Evolutionary conservation across 2,888 invertebrate species (phyloP).

Genomic region (Drosophila prolongata): DNA sequence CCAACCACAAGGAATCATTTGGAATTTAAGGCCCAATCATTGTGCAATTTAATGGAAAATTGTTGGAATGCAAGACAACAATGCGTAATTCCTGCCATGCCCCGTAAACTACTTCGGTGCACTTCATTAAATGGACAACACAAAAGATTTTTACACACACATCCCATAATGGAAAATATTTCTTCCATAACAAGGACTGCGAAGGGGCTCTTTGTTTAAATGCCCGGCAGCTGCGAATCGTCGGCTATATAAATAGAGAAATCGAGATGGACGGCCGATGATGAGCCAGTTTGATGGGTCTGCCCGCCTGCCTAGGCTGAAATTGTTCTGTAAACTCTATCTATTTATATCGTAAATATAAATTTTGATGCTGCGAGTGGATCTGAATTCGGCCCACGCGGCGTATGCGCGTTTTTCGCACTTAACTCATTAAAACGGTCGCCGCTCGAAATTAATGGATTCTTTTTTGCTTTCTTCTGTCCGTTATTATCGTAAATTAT

Average conservation of each 20-base stretch:
- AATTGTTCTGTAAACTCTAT: slow-evolving; percentile 59
- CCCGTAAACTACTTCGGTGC: slow-evolving; percentile 24
- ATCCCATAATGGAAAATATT: slow-evolving; percentile 21
- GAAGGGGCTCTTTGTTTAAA: slow-evolving; percentile 7
- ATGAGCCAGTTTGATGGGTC: slow-evolving; percentile 53
- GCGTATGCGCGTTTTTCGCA: slow-evolving; percentile 71
- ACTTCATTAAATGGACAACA: slow-evolving; percentile 33
- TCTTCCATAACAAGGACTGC: slow-evolving; percentile 2
- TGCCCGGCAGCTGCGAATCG: slow-evolving; percentile 34
- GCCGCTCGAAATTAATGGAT: slow-evolving; percentile 41
- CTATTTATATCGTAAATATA: slow-evolving; percentile 58
- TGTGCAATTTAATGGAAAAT: slow-evolving; percentile 11
- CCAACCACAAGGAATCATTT: neutral
- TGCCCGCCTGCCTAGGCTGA: slow-evolving; percentile 24
- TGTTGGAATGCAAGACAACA: neutral
- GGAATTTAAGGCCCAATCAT: slow-evolving; percentile 12
- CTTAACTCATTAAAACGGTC: slow-evolving; percentile 63
- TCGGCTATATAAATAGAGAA: slow-evolving; percentile 39
- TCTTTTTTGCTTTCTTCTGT: slow-evolving; percentile 17
- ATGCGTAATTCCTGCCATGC: neutral
- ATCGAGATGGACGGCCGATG: slow-evolving; percentile 33
- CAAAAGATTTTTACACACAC: slow-evolving; percentile 18
- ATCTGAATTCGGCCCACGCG: slow-evolving; percentile 52
- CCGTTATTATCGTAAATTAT: slow-evolving; percentile 45
- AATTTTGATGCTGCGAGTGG: slow-evolving; percentile 14